Base-by-base conservation (phyloP, 37 sponge, comb jelly and placozoan genomes). In the Halichondria panicea region DNA sequence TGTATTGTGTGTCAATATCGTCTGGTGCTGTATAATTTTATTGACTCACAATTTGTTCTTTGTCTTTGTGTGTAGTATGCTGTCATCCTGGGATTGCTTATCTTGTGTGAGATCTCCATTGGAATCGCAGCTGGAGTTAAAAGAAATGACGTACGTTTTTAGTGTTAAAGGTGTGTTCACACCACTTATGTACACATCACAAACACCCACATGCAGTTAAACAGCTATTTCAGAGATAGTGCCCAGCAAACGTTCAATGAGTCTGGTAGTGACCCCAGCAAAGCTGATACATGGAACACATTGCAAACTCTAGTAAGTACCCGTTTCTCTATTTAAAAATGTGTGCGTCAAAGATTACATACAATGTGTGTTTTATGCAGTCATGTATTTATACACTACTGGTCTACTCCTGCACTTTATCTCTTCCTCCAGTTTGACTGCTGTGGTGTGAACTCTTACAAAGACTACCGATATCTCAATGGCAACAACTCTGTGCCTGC, bases 41-140 rank as follows among this genome's bases (percentile, higher is more conserved):
- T n/a, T n/a, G n/a, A n/a, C 52, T 15, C 11, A 18, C 13, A 11
- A 11, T 15, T 15, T 48, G 52, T 48, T 15, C 52, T 11, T 48
- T 15, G 13, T 48, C 52, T 15, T 48, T 48, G 15, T 56, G 4
- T 53, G 41, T 39, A 87, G 88, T 87, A 87, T 76, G 71, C 71
- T 24, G 46, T 87, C 24, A 40, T 76, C 0, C 71, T 87, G 15
- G 52, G 55, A 39, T 55, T 87, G 27, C 45, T 87, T 27, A 77
- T 87, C n/a, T 63, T 87, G 55, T 55, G 54, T 68, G 82, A 81
- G 48, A 71, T 87, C 33, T 71, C 82, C 54, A 82, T 71, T 36
- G 88, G 88, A 11, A 87, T 87, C 33, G 82, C 88, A 43, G 88
- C 88, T 36, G 82, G 41, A 35, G 82, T 81, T 1, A n/a, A 39